A percentile compares a stretch with the other conserved stretches of the same genome.
phyloP scores from a whole-genome alignment of 2,888 invertebrate genomes.

The Anorthoa munda region DNA sequence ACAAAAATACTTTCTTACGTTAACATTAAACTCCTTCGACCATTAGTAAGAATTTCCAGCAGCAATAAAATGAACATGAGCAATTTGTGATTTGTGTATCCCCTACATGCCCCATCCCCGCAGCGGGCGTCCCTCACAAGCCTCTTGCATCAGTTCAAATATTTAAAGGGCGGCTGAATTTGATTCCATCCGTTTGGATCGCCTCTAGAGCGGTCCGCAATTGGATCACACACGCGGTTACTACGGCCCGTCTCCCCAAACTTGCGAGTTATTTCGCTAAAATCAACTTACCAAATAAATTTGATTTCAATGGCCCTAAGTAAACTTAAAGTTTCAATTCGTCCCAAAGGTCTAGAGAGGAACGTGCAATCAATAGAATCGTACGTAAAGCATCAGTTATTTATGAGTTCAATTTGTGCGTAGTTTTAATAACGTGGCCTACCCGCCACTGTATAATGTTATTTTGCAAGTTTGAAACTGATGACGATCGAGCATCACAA shows the following conservation, averaged over 20 bases:
- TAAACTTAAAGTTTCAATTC: conserved; percentile 77
- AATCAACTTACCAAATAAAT: conserved; percentile 86
- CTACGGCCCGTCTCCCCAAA: conserved; percentile 70
- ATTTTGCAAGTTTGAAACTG: neutral
- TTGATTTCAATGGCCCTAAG: conserved; percentile 83
- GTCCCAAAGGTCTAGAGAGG: neutral
- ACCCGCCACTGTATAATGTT: neutral
- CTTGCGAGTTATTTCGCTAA: conserved; percentile 81
- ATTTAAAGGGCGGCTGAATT: conserved; percentile 89
- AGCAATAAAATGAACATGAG: conserved; percentile 55
- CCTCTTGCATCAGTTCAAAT: conserved; percentile 85
- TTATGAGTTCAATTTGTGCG: neutral
- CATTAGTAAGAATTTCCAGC: conserved; percentile 21
- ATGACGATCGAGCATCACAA: neutral
- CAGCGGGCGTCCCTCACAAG: conserved; percentile 62
- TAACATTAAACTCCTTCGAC: neutral
- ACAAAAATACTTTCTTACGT: neutral
- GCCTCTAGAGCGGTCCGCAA: conserved; percentile 79
- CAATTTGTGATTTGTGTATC: conserved; percentile 64
- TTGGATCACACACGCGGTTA: conserved; percentile 89
- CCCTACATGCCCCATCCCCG: conserved; percentile 34
- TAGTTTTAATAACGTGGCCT: neutral
- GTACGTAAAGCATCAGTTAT: neutral
- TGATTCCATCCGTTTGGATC: conserved; percentile 81
- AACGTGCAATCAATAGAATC: conserved; percentile 1